Conservation (phyloP, 2,113 vertebrate species). For the Clarias batrachus region DNA sequence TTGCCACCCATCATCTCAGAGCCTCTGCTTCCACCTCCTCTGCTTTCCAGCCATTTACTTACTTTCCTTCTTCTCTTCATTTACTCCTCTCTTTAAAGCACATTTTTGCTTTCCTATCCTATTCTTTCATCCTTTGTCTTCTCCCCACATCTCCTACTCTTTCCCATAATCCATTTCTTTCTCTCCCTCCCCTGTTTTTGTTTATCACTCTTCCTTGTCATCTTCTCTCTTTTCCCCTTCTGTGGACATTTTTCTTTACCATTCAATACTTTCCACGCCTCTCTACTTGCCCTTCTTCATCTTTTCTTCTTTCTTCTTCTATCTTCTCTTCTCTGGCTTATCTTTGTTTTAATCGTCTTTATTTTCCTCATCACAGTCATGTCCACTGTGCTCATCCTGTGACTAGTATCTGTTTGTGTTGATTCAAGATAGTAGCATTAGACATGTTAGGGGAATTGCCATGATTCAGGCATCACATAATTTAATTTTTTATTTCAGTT, state of each 20-base stretch:
- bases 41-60: not conserved
- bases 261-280: not conserved
- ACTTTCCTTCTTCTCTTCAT: not conserved
- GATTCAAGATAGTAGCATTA: slow-evolving; percentile 40
- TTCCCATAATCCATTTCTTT: not conserved
- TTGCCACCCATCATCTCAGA: slow-evolving; percentile 23
- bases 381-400: not conserved
- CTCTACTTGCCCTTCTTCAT: not conserved
- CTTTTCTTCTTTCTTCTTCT: not conserved
- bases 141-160: not conserved
- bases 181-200: not conserved
- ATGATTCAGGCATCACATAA: slow-evolving; percentile 50
- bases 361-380: not conserved
- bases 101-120: not conserved
- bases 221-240: not conserved
- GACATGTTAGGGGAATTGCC: slow-evolving; percentile 29
- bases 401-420: slow-evolving; percentile 41
- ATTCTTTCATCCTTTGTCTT: not conserved
- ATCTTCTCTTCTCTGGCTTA: not conserved
- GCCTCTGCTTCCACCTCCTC: slow-evolving; percentile 10
- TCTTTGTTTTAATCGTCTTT: not conserved
- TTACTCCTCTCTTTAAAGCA: not conserved
- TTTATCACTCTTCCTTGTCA: not conserved
- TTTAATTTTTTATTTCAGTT: slow-evolving; percentile 36
- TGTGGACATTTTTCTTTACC: not conserved